phyloP scores from a whole-genome alignment of 2,797 vertebrate species.

The Echiichthys vipera region DNA sequence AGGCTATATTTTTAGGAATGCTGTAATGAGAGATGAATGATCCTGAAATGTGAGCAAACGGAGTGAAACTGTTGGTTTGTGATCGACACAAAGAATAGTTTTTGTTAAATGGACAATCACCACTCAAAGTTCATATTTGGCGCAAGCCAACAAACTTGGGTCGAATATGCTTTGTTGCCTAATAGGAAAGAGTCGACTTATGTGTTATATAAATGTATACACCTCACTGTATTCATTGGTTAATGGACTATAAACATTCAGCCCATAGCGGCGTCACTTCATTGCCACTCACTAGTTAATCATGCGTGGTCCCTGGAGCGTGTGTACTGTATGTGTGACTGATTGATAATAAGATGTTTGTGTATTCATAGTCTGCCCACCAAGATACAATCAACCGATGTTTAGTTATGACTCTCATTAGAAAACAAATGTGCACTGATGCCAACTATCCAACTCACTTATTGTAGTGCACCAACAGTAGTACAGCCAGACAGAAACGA shows the following conservation, averaged over 20 bases:
- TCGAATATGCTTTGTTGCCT: conserved; percentile 56
- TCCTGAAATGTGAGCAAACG: conserved; percentile 40
- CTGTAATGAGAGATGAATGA: conserved; percentile 48
- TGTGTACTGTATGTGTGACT: conserved; percentile 61
- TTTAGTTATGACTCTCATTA: conserved; percentile 15
- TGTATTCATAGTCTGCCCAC: conserved; percentile 53
- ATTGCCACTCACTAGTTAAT: conserved; percentile 43
- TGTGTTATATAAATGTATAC: conserved; percentile 60
- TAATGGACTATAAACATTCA: conserved; percentile 49
- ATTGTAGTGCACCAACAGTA: conserved; percentile 54
- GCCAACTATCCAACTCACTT: conserved; percentile 51
- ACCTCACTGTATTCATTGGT: conserved; percentile 47
- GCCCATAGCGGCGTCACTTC: conserved; percentile 61
- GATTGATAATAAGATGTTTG: conserved; percentile 51
- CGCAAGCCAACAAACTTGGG: conserved; percentile 32
- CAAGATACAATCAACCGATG: conserved; percentile 25
- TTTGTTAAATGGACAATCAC: conserved; percentile 67
- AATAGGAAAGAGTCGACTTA: conserved; percentile 51
- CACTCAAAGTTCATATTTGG: conserved; percentile 42
- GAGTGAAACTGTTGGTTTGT: conserved; percentile 51
- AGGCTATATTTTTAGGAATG: conserved; percentile 74
- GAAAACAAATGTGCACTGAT: conserved; percentile 56
- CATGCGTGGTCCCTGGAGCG: conserved; percentile 72
- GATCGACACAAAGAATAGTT: conserved; percentile 18
- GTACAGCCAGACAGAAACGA: conserved; percentile 5